phyloP scores from a whole-genome alignment of 2,888 invertebrate genomes.

The Andrena minutula region DNA sequence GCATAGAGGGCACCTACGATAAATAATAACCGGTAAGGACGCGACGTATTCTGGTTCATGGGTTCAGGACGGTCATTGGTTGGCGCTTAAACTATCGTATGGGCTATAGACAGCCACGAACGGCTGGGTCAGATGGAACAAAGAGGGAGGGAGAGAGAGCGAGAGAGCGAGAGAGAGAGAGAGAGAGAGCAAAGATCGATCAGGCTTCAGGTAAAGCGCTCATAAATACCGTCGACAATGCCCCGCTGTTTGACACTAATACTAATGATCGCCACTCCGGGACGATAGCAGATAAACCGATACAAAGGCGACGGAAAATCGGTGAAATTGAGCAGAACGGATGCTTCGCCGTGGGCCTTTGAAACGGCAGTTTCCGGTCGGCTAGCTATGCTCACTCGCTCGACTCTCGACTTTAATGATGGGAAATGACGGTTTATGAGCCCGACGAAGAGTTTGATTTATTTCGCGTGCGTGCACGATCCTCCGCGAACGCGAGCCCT shows the following conservation, averaged over 20 bases:
- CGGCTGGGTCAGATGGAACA: background rate
- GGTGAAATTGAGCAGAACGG: constrained; percentile 84
- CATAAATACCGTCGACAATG: constrained; percentile 78
- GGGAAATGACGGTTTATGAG: constrained; percentile 80
- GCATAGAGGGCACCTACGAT: constrained; percentile 51
- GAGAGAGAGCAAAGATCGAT: background rate
- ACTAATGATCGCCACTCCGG: constrained; percentile 80
- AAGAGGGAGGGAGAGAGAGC: too few relatives aligned
- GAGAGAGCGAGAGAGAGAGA: background rate
- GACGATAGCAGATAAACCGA: constrained; percentile 78
- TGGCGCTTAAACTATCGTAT: constrained; percentile 28
- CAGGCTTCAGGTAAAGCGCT: constrained; percentile 71
- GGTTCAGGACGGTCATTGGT: constrained; percentile 25
- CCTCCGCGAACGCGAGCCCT: constrained; percentile 21
- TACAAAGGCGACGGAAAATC: constrained; percentile 81
- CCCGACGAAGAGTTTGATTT: constrained; percentile 76
- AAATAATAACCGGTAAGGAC: constrained; percentile 60
- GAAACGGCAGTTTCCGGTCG: constrained; percentile 79
- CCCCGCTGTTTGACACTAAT: constrained; percentile 78
- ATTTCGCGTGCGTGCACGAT: constrained; percentile 55
- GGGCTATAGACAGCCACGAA: background rate
- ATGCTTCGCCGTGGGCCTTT: constrained; percentile 74
- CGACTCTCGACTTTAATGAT: constrained; percentile 72
- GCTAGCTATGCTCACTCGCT: constrained; percentile 69
- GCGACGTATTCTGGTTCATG: constrained; percentile 42